Evolutionary conservation across 2,113 vertebrate genomes (phyloP).

Genomic region (Tetrao urogallus): DNA sequence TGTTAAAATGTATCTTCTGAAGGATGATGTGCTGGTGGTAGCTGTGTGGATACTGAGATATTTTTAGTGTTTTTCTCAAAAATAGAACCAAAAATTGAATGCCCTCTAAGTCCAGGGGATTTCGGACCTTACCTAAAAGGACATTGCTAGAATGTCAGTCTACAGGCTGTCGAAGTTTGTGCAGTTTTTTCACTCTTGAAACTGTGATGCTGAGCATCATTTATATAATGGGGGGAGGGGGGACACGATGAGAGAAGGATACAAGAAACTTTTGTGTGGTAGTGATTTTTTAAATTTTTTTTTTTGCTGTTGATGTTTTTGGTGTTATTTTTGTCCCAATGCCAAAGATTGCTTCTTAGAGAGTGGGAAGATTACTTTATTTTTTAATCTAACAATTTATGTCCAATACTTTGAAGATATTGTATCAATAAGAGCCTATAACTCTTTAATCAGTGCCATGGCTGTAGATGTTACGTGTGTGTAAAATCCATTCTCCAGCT

Average conservation of each 20-base stretch:
- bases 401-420: not conserved
- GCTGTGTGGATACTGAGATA: not conserved
- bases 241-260: not conserved
- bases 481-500: not conserved
- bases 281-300: too few species aligned
- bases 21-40: not conserved
- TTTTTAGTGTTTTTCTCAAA: not conserved
- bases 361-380: not conserved
- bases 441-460: not conserved
- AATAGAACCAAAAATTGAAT: not conserved
- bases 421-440: not conserved
- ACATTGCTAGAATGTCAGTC: not conserved
- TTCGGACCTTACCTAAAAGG: not conserved
- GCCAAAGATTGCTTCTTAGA: not conserved
- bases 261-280: not conserved
- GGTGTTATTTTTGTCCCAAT: not conserved
- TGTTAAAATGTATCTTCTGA: not conserved
- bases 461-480: not conserved
- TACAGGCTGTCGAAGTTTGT: not conserved
- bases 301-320: too few species aligned
- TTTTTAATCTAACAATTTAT: not conserved
- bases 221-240: not conserved
- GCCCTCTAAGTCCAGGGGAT: not conserved
- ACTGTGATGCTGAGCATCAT: not conserved
- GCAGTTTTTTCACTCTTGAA: not conserved